A percentile compares a stretch with the other conserved stretches of the same genome.
Evolutionary conservation across 2,888 invertebrate genomes (phyloP).

Genomic region (Phlogophora meticulosa): DNA sequence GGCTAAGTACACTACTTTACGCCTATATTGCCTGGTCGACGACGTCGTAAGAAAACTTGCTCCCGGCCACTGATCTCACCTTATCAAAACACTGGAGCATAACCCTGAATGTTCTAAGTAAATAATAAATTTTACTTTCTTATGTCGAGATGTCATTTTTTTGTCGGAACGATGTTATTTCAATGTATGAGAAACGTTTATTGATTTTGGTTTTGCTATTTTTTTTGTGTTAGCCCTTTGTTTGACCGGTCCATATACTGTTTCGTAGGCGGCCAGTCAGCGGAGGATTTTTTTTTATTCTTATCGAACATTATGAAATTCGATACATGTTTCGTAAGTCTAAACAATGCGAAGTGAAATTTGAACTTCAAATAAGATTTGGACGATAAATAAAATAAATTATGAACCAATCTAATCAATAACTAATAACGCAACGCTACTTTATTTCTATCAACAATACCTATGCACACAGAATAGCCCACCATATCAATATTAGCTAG

Average conservation of each 20-base stretch:
- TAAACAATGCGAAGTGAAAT: slow-evolving; percentile 39
- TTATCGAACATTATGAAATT: slow-evolving; percentile 46
- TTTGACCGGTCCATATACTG: slow-evolving; percentile 48
- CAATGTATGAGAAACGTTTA: slow-evolving; percentile 60
- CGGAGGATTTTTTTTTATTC: slow-evolving; percentile 37
- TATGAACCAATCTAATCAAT: background rate
- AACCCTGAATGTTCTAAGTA: slow-evolving; percentile 55
- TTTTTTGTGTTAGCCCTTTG: slow-evolving; percentile 58
- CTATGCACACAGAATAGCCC: background rate
- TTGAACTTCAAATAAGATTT: slow-evolving; percentile 17
- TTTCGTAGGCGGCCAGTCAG: slow-evolving; percentile 55
- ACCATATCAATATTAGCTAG: background rate
- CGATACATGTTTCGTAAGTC: slow-evolving; percentile 43
- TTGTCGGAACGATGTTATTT: slow-evolving; percentile 54
- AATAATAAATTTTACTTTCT: slow-evolving; percentile 61
- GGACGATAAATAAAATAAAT: background rate
- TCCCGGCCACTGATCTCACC: slow-evolving; percentile 65
- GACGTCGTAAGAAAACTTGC: slow-evolving; percentile 72
- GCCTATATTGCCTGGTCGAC: slow-evolving; percentile 68
- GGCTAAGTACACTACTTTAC: slow-evolving; percentile 73
- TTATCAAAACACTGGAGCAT: slow-evolving; percentile 71
- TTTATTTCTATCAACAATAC: background rate
- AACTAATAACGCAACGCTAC: background rate
- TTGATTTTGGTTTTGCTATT: slow-evolving; percentile 58
- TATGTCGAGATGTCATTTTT: slow-evolving; percentile 60